A percentile compares a stretch with the other conserved stretches of the same genome.
These are phyloP conservation scores for Illadopsis cleaveri DNA, from an alignment of 2,113 vertebrate genomes.

Conservation along the genomic window DNA sequence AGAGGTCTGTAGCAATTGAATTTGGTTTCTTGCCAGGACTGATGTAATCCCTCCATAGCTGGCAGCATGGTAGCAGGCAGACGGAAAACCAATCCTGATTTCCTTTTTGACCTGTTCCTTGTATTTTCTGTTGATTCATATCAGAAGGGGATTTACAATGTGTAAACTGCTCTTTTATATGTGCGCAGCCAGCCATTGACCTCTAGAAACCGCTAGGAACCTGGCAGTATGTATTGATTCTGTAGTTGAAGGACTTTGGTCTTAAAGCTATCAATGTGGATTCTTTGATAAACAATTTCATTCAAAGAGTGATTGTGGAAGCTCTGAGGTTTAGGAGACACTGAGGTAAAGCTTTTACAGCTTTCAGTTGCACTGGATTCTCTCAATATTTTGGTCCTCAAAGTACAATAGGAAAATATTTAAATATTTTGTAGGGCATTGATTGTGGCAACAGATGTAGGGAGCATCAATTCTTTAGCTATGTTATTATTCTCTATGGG, in stretches of 20 bases:
- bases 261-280: not conserved
- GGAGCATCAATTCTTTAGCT: not conserved
- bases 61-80: not conserved
- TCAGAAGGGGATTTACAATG: not conserved
- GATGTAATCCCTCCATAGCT: not conserved
- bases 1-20: not conserved
- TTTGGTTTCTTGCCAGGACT: not conserved
- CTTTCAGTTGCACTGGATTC: not conserved
- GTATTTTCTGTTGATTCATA: not conserved
- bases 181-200: not conserved
- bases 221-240: not conserved
- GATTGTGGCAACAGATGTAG: not conserved
- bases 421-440: not conserved
- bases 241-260: conserved; percentile 34
- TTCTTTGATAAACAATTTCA: conserved; percentile 20
- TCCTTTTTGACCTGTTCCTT: not conserved
- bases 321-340: not conserved
- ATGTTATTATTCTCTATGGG: not conserved
- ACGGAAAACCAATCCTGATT: not conserved
- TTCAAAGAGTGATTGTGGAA: not conserved
- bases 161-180: not conserved
- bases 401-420: not conserved
- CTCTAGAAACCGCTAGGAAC: not conserved
- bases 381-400: not conserved
- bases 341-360: not conserved